phyloP scores from a whole-genome alignment of 2,888 invertebrate genomes.

The Kuschelorhynchus macadamiae region DNA sequence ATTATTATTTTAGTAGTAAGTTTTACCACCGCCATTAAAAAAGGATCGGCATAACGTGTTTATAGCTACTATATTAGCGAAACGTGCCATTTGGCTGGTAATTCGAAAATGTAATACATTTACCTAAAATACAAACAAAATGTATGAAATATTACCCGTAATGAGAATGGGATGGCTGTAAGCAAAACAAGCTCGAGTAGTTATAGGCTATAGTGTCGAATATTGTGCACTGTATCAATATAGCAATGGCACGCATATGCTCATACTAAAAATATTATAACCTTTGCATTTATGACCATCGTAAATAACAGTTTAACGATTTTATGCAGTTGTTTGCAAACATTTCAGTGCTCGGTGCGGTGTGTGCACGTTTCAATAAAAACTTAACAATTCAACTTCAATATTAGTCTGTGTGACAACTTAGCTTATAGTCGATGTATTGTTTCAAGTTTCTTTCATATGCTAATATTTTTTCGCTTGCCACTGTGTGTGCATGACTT shows the following conservation, averaged over 20 bases:
- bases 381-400: conserved; percentile 6
- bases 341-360: conserved; percentile 59
- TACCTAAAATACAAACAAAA: conserved; percentile 55
- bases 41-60: conserved; percentile 36
- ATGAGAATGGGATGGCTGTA: conserved; percentile 36
- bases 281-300: conserved; percentile 67
- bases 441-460: conserved; percentile 49
- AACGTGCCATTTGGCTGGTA: conserved; percentile 47
- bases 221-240: conserved; percentile 59
- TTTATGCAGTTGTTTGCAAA: conserved; percentile 69
- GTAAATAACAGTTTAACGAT: conserved; percentile 69
- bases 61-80: conserved; percentile 36
- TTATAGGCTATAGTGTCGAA: conserved; percentile 44
- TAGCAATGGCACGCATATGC: conserved; percentile 63
- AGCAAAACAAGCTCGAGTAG: conserved; percentile 39
- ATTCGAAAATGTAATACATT: conserved; percentile 52
- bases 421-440: conserved; percentile 24
- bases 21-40: conserved; percentile 13
- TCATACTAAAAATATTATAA: conserved; percentile 69
- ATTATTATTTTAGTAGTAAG: conserved; percentile 6
- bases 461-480: conserved; percentile 25
- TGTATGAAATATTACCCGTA: conserved; percentile 50
- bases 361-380: conserved; percentile 1
- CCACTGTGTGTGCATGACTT: conserved; percentile 24
- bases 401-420: neutral